Percentiles rank a stretch among this genome's conserved stretches.
phyloP scores from a whole-genome alignment of 2,113 vertebrate species.

The Lonchura striata region DNA sequence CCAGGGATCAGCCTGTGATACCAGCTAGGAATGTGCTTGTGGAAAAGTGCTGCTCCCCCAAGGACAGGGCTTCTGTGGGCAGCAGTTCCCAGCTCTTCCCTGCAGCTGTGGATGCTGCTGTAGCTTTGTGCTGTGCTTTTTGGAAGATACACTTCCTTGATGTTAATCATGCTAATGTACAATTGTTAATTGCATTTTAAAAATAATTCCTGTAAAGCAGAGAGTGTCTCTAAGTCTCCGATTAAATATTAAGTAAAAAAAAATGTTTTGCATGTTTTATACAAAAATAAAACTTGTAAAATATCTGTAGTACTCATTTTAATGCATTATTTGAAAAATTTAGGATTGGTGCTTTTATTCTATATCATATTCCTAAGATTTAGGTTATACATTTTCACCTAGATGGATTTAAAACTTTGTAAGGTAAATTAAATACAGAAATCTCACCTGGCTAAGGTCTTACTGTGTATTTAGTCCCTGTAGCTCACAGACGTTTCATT shows the following conservation, averaged over 20 bases:
- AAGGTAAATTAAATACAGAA: background rate
- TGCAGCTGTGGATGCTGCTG: background rate
- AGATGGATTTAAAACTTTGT: background rate
- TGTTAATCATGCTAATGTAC: too few relatives aligned
- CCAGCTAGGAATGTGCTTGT: background rate
- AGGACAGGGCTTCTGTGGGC: background rate
- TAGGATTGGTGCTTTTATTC: background rate
- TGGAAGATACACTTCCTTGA: background rate
- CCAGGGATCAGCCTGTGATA: background rate
- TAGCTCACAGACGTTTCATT: background rate
- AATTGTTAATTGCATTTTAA: fast-evolving
- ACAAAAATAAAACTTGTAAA: background rate
- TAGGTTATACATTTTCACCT: background rate
- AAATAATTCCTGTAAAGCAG: background rate
- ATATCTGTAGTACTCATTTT: background rate
- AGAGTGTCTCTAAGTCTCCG: background rate
- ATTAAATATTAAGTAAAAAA: background rate
- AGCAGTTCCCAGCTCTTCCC: background rate
- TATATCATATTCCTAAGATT: background rate
- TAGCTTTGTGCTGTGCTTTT: background rate
- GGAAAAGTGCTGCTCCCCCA: background rate
- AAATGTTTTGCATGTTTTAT: background rate
- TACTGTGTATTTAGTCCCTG: fast-evolving
- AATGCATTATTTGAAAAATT: background rate
- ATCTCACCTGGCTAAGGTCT: background rate